These are phyloP conservation scores for Mimumesa dahlbomi DNA, from an alignment of 2,888 invertebrate species.

Conservation along the genomic window DNA sequence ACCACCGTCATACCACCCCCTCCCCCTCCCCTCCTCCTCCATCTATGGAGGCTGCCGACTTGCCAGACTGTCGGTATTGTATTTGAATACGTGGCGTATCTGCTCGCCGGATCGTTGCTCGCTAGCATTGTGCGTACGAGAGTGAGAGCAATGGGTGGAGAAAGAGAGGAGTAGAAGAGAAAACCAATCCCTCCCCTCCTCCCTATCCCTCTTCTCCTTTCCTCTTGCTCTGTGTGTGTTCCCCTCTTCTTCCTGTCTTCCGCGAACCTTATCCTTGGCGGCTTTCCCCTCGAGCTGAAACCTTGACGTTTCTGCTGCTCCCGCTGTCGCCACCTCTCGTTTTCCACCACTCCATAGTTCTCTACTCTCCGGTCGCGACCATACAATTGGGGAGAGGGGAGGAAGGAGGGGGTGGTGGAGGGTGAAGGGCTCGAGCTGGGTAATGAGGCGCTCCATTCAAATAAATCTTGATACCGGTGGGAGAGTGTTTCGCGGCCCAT, in stretches of 20 bases:
- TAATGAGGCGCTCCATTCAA: conserved; percentile 79
- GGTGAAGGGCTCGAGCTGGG: conserved; percentile 73
- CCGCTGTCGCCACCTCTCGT: conserved; percentile 49
- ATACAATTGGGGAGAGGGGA: no score
- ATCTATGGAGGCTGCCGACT: conserved; percentile 68
- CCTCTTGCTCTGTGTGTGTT: no score
- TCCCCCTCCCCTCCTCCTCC: no score
- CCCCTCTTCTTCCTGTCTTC: conserved; percentile 35
- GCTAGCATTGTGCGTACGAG: conserved; percentile 53
- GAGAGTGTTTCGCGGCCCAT: conserved; percentile 75
- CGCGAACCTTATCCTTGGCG: conserved; percentile 23
- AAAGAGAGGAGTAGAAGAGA: conserved; percentile 19
- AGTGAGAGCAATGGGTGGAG: conserved; percentile 18
- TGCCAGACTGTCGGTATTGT: conserved; percentile 75
- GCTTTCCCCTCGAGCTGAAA: conserved; percentile 27
- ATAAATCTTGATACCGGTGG: conserved; percentile 78
- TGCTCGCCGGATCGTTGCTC: conserved; percentile 62
- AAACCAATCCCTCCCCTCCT: conserved; percentile 18
- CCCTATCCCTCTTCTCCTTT: conserved; percentile 24
- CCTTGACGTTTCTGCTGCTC: conserved; percentile 39
- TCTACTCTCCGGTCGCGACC: conserved; percentile 65
- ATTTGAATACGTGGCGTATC: conserved; percentile 79
- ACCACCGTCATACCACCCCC: conserved; percentile 53
- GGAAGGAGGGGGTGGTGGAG: no score
- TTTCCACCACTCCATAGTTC: conserved; percentile 43